Evolutionary conservation across 2,888 invertebrate genomes (phyloP).

Genomic region (Chirona hameri): DNA sequence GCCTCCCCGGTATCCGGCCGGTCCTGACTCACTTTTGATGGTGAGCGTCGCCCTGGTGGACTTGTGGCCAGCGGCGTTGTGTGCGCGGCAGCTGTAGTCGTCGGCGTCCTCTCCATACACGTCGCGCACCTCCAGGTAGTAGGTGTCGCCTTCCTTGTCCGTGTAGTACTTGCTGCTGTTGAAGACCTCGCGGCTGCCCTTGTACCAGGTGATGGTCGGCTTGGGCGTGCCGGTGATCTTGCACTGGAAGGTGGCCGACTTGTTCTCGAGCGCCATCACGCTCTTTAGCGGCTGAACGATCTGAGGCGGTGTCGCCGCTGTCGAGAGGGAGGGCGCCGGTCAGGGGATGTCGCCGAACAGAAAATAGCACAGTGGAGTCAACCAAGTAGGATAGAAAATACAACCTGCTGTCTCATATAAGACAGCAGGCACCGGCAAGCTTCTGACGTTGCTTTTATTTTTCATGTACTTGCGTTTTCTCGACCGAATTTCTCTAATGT

Average conservation of each 20-base stretch:
- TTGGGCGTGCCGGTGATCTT: constrained; percentile 83
- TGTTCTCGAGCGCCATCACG: constrained; percentile 87
- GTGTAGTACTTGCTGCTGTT: constrained; percentile 90
- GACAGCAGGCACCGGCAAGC: too few relatives aligned
- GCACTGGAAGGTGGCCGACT: constrained; percentile 90
- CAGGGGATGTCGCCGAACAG: too few relatives aligned
- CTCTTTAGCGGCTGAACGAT: constrained; percentile 79
- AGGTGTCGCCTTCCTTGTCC: constrained; percentile 77
- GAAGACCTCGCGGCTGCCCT: constrained; percentile 92
- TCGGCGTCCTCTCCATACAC: constrained; percentile 98
- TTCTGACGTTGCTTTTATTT: too few relatives aligned
- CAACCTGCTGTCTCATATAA: too few relatives aligned
- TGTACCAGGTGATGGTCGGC: constrained; percentile 92
- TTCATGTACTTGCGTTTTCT: too few relatives aligned
- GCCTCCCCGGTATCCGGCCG: too few relatives aligned
- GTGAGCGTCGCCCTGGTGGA: constrained; percentile 91
- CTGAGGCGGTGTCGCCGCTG: constrained; percentile 83
- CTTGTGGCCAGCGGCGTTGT: constrained; percentile 90
- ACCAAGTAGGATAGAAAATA: too few relatives aligned
- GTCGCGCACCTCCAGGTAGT: constrained; percentile 84
- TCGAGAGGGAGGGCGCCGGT: constrained; percentile 32
- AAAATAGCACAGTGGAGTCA: too few relatives aligned
- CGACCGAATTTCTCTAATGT: too few relatives aligned
- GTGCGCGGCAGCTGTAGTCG: constrained; percentile 93
- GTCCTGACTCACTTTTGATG: constrained; percentile 89